These are phyloP conservation scores for Lamellibrachia columna DNA, from an alignment of 2,888 invertebrate species.

Conservation along the genomic window DNA sequence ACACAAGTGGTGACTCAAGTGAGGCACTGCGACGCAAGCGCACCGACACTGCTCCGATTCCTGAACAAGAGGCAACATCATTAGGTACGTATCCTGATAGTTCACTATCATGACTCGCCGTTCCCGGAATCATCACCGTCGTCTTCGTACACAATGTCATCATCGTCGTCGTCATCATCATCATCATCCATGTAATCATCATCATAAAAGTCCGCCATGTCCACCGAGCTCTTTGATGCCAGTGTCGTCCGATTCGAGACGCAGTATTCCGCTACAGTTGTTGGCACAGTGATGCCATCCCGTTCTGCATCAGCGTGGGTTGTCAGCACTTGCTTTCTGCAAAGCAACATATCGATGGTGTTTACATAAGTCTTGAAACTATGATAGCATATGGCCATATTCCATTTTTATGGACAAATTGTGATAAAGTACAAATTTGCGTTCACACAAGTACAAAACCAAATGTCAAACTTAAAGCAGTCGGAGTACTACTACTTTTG, in stretches of 20 bases:
- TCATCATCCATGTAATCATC: conserved; percentile 64
- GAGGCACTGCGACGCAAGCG: background rate
- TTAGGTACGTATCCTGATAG: background rate
- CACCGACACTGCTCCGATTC: conserved; percentile 16
- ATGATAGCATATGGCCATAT: background rate
- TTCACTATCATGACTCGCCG: conserved; percentile 18
- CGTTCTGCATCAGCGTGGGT: conserved; percentile 94
- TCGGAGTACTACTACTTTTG: too few relatives aligned
- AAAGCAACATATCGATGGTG: conserved; percentile 31
- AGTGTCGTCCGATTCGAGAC: conserved; percentile 78
- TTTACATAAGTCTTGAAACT: background rate
- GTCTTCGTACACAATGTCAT: conserved; percentile 49
- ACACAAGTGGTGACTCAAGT: conserved; percentile 7
- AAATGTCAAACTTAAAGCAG: too few relatives aligned
- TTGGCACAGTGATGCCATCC: conserved; percentile 95
- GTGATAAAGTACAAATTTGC: too few relatives aligned
- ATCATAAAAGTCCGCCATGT: conserved; percentile 96
- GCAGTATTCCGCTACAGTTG: conserved; percentile 98
- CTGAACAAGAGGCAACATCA: background rate
- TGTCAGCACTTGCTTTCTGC: conserved; percentile 94
- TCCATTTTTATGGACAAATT: background rate
- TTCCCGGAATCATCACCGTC: conserved; percentile 23
- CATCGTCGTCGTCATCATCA: conserved; percentile 49
- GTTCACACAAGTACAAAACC: too few relatives aligned
- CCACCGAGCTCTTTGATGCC: conserved; percentile 82